Evolutionary conservation across 2,888 invertebrate genomes (phyloP), one percentile per base, ranked within the genome.

Genomic region (Tiphia femorata): DNA sequence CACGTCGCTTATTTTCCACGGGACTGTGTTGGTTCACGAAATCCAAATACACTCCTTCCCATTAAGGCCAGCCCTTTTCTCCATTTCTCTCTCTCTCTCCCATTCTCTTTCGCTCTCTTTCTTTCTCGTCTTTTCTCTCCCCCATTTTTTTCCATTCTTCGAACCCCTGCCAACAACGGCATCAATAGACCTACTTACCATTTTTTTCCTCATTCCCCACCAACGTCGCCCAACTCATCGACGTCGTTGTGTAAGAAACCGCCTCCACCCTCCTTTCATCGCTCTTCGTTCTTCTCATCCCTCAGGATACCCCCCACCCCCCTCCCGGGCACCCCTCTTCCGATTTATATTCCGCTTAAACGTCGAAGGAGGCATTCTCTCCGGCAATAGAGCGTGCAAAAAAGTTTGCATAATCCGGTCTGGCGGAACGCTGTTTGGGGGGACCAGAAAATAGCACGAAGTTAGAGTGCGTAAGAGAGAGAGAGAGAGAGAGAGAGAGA

Each of bases 311-410:
- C 16, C 27, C 21, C 23, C 12, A 21, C 10, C 16, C 43, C 23
- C 21, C 21, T 14, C 48, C 16, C 42, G 14, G n/a, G 42, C n/a
- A 20, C 10, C 25, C 20, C 47, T 41, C 14, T 12, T 20, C 37
- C 53, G 56, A 64, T 67, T 66, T 52, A 62, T 59, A 56, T 44
- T 51, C 54, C 27, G 54, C 42, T 57, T 23, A 30, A 56, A 48
- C 52, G 52, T 38, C 48, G 53, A 49, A 47, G 25, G 38, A 37
- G 37, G 37, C 38, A 33, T 67, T 58, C 49, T 38, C 37, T 25
- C 20, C 19, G 7, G 33, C 23, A 46, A 59, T 43, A 52, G 47
- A 16, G 38, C 16, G 6, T 16, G 40, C 27, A 3, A 21, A 37
- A 17, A 35, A 40, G 40, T 55, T 55, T 49, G 37, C 50, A 48